Evolutionary conservation across 2,113 vertebrate species (phyloP).

Genomic region (Laticauda laticaudata): DNA sequence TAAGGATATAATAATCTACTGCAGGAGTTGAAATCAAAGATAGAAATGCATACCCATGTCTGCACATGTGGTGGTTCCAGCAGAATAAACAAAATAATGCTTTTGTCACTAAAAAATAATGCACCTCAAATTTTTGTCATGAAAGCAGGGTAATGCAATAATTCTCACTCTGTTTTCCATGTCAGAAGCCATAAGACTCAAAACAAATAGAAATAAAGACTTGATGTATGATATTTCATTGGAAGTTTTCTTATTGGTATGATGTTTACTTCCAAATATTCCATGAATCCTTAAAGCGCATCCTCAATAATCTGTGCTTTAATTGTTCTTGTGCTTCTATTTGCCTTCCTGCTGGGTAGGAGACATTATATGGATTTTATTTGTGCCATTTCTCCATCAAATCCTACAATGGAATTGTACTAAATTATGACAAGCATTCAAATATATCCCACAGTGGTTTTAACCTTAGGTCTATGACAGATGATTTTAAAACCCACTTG

Average conservation of each 20-base stretch:
- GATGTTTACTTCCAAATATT: conserved; percentile 32
- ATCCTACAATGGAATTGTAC: background rate
- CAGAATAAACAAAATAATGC: background rate
- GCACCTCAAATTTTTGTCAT: conserved; percentile 24
- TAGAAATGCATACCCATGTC: background rate
- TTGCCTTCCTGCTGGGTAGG: background rate
- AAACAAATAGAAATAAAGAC: conserved; percentile 18
- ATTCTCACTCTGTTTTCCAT: conserved; percentile 34
- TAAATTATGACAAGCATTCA: background rate
- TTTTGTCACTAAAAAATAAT: conserved; percentile 1
- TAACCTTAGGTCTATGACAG: background rate
- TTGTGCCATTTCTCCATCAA: background rate
- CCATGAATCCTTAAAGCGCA: background rate
- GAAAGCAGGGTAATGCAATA: conserved; percentile 14
- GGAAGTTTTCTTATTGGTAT: conserved; percentile 1
- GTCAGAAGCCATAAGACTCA: conserved; percentile 10
- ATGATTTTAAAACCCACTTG: background rate
- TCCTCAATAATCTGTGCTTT: background rate
- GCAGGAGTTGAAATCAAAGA: background rate
- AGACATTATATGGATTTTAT: background rate
- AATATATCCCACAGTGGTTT: background rate
- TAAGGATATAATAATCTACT: background rate
- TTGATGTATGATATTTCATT: conserved; percentile 43
- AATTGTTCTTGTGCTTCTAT: background rate
- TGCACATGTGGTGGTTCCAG: background rate